Percentiles rank a stretch among this genome's conserved stretches.
Conservation (phyloP, 2,113 vertebrate genomes). For the Neopipo cinnamomea region DNA sequence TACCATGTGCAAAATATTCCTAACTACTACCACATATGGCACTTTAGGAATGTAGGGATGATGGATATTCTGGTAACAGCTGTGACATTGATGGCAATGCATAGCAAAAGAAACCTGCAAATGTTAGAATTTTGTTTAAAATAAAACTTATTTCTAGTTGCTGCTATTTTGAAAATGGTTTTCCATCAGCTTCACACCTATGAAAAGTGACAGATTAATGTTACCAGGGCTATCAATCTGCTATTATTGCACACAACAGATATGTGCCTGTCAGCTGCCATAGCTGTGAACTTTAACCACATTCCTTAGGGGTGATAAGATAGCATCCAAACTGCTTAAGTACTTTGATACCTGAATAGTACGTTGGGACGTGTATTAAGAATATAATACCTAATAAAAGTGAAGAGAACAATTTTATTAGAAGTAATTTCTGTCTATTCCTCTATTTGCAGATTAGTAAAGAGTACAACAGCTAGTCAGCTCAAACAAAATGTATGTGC, state of each 20-base stretch:
- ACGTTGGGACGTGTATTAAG: background rate
- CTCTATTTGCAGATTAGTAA: background rate
- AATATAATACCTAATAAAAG: background rate
- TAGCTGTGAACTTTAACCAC: background rate
- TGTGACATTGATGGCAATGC: background rate
- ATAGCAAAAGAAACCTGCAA: background rate
- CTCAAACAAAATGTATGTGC: background rate
- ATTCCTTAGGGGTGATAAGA: background rate
- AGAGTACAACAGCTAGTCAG: background rate
- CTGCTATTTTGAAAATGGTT: background rate
- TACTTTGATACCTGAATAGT: background rate
- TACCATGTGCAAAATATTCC: background rate
- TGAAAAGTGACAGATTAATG: slow-evolving; percentile 27
- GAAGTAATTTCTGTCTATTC: background rate
- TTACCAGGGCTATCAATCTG: background rate
- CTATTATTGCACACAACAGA: background rate
- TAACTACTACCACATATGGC: background rate
- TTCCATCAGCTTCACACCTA: background rate
- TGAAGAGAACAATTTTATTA: background rate
- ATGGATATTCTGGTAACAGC: background rate
- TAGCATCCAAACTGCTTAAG: background rate
- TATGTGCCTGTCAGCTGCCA: background rate
- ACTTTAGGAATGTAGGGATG: background rate
- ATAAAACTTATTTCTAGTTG: slow-evolving; percentile 2
- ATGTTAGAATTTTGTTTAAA: slow-evolving; percentile 15